Base-by-base conservation (phyloP, 1,140 invertebrate genomes). In the Neodiprion lecontei region DNA sequence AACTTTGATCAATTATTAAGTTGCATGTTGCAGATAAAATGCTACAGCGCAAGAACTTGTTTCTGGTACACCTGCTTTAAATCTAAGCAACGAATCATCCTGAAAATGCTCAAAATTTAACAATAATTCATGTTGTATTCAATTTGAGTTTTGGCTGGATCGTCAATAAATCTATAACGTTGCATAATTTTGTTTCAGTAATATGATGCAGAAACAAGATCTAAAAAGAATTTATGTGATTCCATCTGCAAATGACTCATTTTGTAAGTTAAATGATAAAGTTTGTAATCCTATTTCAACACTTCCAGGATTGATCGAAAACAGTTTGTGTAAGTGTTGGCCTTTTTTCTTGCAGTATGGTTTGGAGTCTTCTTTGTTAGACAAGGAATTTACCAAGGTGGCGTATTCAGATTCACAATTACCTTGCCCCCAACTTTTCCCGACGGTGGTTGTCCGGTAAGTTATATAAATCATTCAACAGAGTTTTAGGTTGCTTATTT, bases 281-380 rank as follows among this genome's bases (percentile, higher is more conserved):
- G 28, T 40, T 40, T 40, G 66, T 7, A 12, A 70, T 72, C 28
- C 10, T 17, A 61, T 71, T n/a, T 11, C 5, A 53, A 21, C 68
- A 67, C 48, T 69, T 50, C 70, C 48, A 48, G 12, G 3, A 12
- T 74, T 67, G 14, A 69, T 72, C 1, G 40, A 72, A 53, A 23
- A 74, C 74, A 70, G 14, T 7, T 53, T n/a, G 23, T 73, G 67
- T 40, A 40, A 40, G 28, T 40, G 28, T 40, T 40, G 28, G 28
- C 28, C 28, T 83, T 85, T 81, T 79, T 80, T 78, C 76, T 91
- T 91, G 76, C 84, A 97, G 96, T 95, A 78, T 98, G 97, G 97
- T 97, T 95, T 91, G 97, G 97, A 76, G 94, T 98, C 14, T 91
- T 98, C 81, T 98, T 98, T 90, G 92, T 98, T 73, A 91, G 96